Evolutionary conservation across 2,797 vertebrate species (phyloP).

Genomic region (Cirrhinus molitorella): DNA sequence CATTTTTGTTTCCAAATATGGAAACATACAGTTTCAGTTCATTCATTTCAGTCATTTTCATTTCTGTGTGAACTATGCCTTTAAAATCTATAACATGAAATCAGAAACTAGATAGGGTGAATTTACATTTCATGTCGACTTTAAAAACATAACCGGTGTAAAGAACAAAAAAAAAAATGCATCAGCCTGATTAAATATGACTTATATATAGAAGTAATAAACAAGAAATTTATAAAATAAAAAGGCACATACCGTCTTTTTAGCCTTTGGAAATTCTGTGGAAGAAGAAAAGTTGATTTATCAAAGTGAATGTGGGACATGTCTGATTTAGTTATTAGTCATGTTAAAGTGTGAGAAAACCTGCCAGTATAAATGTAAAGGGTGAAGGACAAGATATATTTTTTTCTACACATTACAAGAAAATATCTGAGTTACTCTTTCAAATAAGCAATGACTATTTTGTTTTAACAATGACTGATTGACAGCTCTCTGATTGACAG

Average conservation of each 20-base stretch:
- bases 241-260: conserved; percentile 71
- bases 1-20: too few species aligned
- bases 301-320: conserved; percentile 40
- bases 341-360: background rate
- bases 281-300: conserved; percentile 57
- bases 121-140: background rate
- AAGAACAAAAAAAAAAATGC: background rate
- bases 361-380: background rate
- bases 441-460: too few species aligned
- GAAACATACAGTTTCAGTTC: too few species aligned
- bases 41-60: too few species aligned
- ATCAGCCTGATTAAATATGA: background rate
- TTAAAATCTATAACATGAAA: background rate
- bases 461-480: too few species aligned
- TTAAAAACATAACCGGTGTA: background rate
- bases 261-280: conserved; percentile 77
- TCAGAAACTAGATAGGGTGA: background rate
- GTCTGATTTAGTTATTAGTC: background rate
- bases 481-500: too few species aligned
- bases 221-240: background rate
- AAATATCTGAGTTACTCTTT: too few species aligned
- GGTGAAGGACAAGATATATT: background rate
- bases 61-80: background rate
- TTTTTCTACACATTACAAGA: too few species aligned
- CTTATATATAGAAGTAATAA: background rate